Conservation (phyloP, 2,113 vertebrate species). For the Silurus asotus region DNA sequence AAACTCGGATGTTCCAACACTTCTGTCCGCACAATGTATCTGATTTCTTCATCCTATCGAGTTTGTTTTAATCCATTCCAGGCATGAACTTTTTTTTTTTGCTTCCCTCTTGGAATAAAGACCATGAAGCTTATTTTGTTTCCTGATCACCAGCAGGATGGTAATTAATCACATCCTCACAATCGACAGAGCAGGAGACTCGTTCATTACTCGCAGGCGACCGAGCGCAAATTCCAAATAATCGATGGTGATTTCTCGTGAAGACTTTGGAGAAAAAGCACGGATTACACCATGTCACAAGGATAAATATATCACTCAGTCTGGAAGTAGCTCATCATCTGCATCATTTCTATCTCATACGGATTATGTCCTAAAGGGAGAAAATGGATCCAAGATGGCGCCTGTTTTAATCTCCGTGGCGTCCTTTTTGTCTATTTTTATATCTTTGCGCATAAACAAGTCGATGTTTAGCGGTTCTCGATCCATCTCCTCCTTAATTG, state of each 20-base stretch:
- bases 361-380: neutral
- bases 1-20: neutral
- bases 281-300: neutral
- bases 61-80: neutral
- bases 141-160: neutral
- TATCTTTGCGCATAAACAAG: neutral
- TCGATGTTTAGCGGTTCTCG: neutral
- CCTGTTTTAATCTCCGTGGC: neutral
- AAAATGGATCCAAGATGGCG: neutral
- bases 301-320: neutral
- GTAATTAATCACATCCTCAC: slow-evolving; percentile 8
- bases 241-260: slow-evolving; percentile 4
- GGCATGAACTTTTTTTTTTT: too few species aligned
- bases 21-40: neutral
- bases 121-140: neutral
- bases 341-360: neutral
- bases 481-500: neutral
- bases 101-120: neutral
- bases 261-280: neutral
- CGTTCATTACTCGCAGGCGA: neutral
- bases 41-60: neutral
- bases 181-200: neutral
- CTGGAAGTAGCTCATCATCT: neutral
- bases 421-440: neutral
- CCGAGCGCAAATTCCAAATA: neutral